phyloP scores from a whole-genome alignment of 2,113 vertebrate species.

The Cervus canadensis region DNA sequence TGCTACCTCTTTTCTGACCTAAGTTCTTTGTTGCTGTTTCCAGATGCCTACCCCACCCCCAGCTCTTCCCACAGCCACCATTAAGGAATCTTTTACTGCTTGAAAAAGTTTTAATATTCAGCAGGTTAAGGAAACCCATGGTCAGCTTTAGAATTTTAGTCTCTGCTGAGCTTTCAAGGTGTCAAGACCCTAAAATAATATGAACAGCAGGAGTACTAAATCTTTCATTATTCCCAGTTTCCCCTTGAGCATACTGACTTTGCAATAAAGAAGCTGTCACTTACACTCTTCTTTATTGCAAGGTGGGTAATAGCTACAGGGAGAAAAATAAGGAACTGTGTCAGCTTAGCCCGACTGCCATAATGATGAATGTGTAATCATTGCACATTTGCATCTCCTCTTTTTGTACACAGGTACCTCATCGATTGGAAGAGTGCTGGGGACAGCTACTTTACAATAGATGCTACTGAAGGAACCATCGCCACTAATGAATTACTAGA shows the following conservation, averaged over 20 bases:
- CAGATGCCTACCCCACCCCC: neutral
- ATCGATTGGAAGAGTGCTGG: conserved; percentile 94
- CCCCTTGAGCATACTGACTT: conserved; percentile 68
- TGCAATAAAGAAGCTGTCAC: conserved; percentile 68
- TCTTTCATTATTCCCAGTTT: conserved; percentile 74
- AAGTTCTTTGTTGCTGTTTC: neutral
- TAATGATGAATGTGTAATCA: conserved; percentile 70
- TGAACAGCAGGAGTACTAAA: conserved; percentile 69
- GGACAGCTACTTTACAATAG: conserved; percentile 95
- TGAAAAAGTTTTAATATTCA: conserved; percentile 69
- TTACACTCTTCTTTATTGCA: conserved; percentile 75
- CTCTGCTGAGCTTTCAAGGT: conserved; percentile 62
- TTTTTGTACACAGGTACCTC: conserved; percentile 88
- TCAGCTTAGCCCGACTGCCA: conserved; percentile 57
- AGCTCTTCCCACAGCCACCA: neutral
- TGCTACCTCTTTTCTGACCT: neutral
- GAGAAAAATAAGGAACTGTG: conserved; percentile 63
- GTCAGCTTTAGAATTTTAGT: conserved; percentile 60
- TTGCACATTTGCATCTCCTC: conserved; percentile 69
- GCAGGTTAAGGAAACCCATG: conserved; percentile 55
- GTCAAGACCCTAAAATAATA: conserved; percentile 70
- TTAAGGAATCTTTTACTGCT: conserved; percentile 17
- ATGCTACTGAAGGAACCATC: conserved; percentile 93
- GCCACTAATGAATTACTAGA: conserved; percentile 94
- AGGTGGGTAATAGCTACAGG: conserved; percentile 55